Evolutionary conservation across 2,797 vertebrate species (phyloP), one percentile per base, ranked within the genome.

Genomic region (Argya squamiceps): DNA sequence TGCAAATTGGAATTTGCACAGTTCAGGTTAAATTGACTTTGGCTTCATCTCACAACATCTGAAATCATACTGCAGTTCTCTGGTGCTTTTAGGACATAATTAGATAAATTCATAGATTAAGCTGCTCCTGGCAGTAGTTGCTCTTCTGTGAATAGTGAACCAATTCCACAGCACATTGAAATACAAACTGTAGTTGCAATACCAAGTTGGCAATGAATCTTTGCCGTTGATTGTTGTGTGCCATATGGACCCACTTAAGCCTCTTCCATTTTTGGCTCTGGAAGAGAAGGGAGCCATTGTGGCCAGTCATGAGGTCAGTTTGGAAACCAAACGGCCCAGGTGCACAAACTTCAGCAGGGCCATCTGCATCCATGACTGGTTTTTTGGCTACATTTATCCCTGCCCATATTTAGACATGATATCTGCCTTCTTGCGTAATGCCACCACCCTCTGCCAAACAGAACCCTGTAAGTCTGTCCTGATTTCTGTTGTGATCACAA

Each of bases 231-330:
- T 97, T 97, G 97, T 96, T 97, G 82, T 71, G 89, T 74, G 89
- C 97, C 97, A 97, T 97, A 97, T 97, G 97, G 97, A 97, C 93
- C 96, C 96, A 97, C 97, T 97, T 97, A 97, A 97, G 95, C 94
- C 90, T 94, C 92, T 95, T 94, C 95, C 93, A 95, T 83, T 95
- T 95, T 96, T 97, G 97, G 97, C 97, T 75, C 87, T 70, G 41
- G 65, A 82, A 90, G 90, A 93, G 89, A 73, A 97, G 92, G 91
- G 96, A 97, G 86, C 88, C 93, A 92, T 92, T 96, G 92, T 92
- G 96, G 90, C 96, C 96, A 95, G 96, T 95, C 70, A 94, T 77
- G 93, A 92, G 97, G 97, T 97, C 97, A 97, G 95, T 95, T 95
- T 96, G 97, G 96, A 96, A 97, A 95, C 90, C 92, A 92, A 96